phyloP scores from a whole-genome alignment of 1,140 invertebrate species.

The Papilio polytes region DNA sequence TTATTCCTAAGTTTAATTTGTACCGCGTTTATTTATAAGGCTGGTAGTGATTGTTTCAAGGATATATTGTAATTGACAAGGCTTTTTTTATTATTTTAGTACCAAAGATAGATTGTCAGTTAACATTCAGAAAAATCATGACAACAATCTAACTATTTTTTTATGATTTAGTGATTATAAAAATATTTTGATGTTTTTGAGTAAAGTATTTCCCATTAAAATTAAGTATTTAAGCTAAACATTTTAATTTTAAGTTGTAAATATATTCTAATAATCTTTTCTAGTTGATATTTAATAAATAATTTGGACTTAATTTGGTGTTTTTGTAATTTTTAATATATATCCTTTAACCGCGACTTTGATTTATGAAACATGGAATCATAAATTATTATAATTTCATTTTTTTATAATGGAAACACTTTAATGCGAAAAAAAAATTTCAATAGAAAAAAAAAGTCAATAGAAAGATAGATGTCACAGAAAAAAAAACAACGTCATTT shows the following conservation, averaged over 20 bases:
- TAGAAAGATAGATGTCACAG: neutral
- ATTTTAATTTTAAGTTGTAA: constrained; percentile 12
- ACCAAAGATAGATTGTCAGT: constrained; percentile 9
- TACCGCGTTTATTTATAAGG: too few relatives aligned
- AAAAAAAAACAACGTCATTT: constrained; percentile 20
- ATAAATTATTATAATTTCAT: too few relatives aligned
- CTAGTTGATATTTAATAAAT: neutral
- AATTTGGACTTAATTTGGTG: neutral
- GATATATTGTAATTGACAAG: neutral
- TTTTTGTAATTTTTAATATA: neutral
- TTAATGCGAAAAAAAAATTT: too few relatives aligned
- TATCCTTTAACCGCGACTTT: neutral
- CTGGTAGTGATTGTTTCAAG: neutral
- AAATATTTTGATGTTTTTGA: too few relatives aligned
- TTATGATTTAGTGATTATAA: too few relatives aligned
- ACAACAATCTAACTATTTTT: neutral
- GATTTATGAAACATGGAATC: too few relatives aligned
- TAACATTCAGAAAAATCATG: neutral
- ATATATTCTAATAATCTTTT: constrained; percentile 4
- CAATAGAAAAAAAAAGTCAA: too few relatives aligned
- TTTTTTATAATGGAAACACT: too few relatives aligned
- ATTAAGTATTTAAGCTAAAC: neutral
- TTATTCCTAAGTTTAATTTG: too few relatives aligned
- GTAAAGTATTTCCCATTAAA: neutral
- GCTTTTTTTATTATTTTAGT: neutral